Percentiles rank a stretch among this genome's conserved stretches.
Conservation (phyloP, 2,113 vertebrate species). For the Synchiropus splendidus region DNA sequence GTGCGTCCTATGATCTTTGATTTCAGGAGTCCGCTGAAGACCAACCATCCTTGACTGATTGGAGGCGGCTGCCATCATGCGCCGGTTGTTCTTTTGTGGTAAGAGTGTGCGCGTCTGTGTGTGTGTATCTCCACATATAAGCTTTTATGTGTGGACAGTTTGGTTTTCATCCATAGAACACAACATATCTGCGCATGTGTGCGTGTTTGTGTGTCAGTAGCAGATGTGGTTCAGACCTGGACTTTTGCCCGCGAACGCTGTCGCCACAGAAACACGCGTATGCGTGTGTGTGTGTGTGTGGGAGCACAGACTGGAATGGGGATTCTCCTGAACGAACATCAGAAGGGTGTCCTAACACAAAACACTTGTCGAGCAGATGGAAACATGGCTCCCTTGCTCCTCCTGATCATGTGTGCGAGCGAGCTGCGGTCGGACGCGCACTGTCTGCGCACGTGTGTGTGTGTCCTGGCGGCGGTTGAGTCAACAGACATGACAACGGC, state of each 20-base stretch:
- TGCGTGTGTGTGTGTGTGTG: constrained; percentile 7
- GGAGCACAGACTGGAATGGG: constrained; percentile 29
- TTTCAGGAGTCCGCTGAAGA: constrained; percentile 51
- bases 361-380: constrained; percentile 72
- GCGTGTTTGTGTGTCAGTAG: constrained; percentile 46
- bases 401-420: constrained; percentile 60
- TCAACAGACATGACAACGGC: constrained; percentile 68
- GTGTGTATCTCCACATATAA: constrained; percentile 1
- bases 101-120: constrained; percentile 8
- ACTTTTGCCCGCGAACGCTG: constrained; percentile 44
- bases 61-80: constrained; percentile 52
- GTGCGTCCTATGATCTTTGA: constrained; percentile 27
- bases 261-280: constrained; percentile 56
- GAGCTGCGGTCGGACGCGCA: constrained; percentile 31
- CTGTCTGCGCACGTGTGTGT: constrained; percentile 13
- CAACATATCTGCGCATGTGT: constrained; percentile 6
- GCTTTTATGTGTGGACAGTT: constrained; percentile 15
- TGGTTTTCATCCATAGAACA: constrained; percentile 38
- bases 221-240: constrained; percentile 64
- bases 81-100: constrained; percentile 61
- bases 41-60: constrained; percentile 64
- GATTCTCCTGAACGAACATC: constrained; percentile 69
- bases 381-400: constrained; percentile 44
- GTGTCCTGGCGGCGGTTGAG: constrained; percentile 51
- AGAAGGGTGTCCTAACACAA: constrained; percentile 60